Conservation (phyloP, 2,888 invertebrate genomes). For the Endomychus coccineus region DNA sequence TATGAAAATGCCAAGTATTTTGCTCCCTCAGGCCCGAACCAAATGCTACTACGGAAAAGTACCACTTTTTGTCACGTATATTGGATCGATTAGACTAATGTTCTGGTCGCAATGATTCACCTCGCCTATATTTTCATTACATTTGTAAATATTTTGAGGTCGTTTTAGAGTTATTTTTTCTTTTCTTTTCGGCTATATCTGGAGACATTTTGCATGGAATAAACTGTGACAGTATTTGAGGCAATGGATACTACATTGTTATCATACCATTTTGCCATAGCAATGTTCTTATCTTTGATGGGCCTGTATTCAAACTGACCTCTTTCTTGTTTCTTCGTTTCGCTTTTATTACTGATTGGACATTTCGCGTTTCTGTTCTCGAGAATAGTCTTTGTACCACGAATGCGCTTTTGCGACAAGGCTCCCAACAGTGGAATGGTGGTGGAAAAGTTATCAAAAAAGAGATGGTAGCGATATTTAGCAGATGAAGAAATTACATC, state of each 20-base stretch:
- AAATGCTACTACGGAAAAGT: slow-evolving; percentile 25
- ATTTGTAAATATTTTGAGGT: slow-evolving; percentile 14
- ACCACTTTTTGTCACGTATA: slow-evolving; percentile 28
- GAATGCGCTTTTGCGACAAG: slow-evolving; percentile 4
- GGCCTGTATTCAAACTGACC: slow-evolving; percentile 15
- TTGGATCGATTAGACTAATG: slow-evolving; percentile 21
- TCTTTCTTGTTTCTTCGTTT: slow-evolving; percentile 15
- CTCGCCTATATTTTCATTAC: slow-evolving; percentile 23
- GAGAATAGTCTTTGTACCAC: slow-evolving; percentile 12
- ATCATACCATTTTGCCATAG: slow-evolving; percentile 19
- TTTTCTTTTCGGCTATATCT: slow-evolving; percentile 15
- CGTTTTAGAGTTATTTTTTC: slow-evolving; percentile 14
- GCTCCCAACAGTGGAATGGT: no score
- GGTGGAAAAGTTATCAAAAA: no score
- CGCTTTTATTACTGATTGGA: slow-evolving; percentile 1
- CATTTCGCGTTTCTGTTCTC: slow-evolving; percentile 14
- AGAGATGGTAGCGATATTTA: no score
- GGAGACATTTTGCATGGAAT: slow-evolving; percentile 14
- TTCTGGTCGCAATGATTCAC: slow-evolving; percentile 25
- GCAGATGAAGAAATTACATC: no score
- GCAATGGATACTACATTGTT: slow-evolving; percentile 16
- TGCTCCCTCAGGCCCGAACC: slow-evolving; percentile 24
- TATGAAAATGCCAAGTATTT: slow-evolving; percentile 25
- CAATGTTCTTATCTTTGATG: slow-evolving; percentile 8
- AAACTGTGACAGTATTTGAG: slow-evolving; percentile 13